These are phyloP conservation scores for Heteromurus nitidus DNA, from an alignment of 2,888 invertebrate genomes.

Conservation along the genomic window DNA sequence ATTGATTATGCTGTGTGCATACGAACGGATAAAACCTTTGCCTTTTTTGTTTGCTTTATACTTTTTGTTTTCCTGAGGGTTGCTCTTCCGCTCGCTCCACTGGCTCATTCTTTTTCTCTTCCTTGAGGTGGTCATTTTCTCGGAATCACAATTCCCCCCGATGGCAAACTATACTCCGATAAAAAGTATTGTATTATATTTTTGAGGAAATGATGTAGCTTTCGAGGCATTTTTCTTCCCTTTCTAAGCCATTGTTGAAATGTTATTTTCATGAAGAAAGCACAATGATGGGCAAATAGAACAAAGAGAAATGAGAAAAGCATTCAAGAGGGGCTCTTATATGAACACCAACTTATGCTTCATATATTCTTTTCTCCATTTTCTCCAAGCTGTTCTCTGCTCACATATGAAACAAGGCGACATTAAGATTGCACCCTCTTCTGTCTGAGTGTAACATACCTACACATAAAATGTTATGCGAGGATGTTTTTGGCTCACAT, in stretches of 20 bases:
- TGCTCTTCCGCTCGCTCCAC: conserved; percentile 35
- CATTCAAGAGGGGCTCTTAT: conserved; percentile 44
- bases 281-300: conserved; percentile 33
- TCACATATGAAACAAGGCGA: conserved; percentile 41
- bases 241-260: conserved; percentile 30
- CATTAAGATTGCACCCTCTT: conserved; percentile 56
- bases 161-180: neutral
- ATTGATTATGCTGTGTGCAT: conserved; percentile 11
- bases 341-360: too few species aligned
- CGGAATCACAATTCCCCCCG: conserved; percentile 50
- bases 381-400: conserved; percentile 22
- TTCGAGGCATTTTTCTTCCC: conserved; percentile 39
- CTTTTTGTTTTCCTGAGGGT: conserved; percentile 31
- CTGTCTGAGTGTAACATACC: conserved; percentile 8
- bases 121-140: conserved; percentile 62
- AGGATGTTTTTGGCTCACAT: conserved; percentile 22
- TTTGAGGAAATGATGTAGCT: conserved; percentile 53
- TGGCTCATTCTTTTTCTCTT: conserved; percentile 32
- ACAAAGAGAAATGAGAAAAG: conserved; percentile 53
- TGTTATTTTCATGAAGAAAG: conserved; percentile 27
- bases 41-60: conserved; percentile 57
- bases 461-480: conserved; percentile 28
- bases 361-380: conserved; percentile 33
- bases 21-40: conserved; percentile 25
- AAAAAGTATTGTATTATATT: conserved; percentile 28